phyloP scores from a whole-genome alignment of 2,113 vertebrate species.

The Galbula dea region DNA sequence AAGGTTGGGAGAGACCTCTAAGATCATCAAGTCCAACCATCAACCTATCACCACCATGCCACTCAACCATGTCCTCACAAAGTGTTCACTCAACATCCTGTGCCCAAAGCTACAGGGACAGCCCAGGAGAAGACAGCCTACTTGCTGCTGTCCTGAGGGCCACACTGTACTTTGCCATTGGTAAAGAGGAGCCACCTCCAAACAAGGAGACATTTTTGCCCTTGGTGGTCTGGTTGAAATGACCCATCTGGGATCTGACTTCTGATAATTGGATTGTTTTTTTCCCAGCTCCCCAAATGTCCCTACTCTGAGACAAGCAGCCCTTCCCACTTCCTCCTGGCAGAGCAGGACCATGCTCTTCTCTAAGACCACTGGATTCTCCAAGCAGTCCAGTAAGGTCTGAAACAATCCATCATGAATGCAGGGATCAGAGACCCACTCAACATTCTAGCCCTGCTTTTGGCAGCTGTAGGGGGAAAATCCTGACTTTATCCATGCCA shows the following conservation, averaged over 20 bases:
- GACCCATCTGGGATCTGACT: background rate
- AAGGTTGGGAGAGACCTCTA: too few species aligned
- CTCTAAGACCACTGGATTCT: background rate
- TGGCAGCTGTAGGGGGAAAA: background rate
- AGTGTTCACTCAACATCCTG: background rate
- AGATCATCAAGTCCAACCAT: too few species aligned
- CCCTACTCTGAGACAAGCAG: background rate
- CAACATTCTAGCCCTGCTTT: background rate
- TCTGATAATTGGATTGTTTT: background rate
- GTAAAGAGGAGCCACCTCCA: background rate
- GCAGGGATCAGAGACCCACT: background rate
- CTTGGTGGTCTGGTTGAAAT: background rate
- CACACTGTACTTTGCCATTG: background rate
- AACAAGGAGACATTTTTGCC: background rate
- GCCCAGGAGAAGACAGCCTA: background rate
- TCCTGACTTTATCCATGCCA: background rate
- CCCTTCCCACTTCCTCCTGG: background rate
- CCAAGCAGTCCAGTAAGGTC: background rate
- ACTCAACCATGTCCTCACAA: background rate
- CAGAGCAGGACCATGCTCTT: background rate
- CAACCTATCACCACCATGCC: too few species aligned
- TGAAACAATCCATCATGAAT: background rate
- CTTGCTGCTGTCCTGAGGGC: background rate
- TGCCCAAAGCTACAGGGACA: background rate
- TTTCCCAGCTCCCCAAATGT: background rate